Evolutionary conservation across 2,888 invertebrate genomes (phyloP).

Genomic region (Standfussiana lucernea): DNA sequence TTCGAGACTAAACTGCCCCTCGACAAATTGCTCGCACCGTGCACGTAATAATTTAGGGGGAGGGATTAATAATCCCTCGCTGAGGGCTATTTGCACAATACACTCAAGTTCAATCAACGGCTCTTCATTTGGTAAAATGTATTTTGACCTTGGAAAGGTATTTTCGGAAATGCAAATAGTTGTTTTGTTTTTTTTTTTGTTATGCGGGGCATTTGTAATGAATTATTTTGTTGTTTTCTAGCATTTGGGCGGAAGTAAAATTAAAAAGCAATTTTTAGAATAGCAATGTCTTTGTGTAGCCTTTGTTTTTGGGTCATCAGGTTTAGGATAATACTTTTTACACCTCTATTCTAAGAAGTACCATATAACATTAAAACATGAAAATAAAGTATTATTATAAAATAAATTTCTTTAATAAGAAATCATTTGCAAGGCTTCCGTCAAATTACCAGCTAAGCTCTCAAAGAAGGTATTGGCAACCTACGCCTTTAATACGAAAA

Average conservation of each 20-base stretch:
- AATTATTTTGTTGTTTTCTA: background rate
- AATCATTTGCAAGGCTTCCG: conserved; percentile 22
- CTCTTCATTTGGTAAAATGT: conserved; percentile 26
- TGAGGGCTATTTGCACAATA: conserved; percentile 15
- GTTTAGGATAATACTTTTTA: no score
- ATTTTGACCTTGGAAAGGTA: conserved; percentile 31
- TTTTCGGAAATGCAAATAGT: background rate
- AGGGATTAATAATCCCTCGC: conserved; percentile 20
- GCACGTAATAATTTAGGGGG: conserved; percentile 25
- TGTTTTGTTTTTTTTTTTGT: background rate
- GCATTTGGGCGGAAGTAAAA: background rate
- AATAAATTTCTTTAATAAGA: background rate
- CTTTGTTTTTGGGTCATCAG: background rate
- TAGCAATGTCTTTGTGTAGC: background rate
- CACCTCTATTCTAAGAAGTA: background rate
- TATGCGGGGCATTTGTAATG: background rate
- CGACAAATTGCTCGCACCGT: conserved; percentile 8
- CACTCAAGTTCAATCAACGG: conserved; percentile 18
- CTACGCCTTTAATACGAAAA: conserved; percentile 24
- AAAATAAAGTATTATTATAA: background rate
- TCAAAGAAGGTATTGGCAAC: conserved; percentile 35
- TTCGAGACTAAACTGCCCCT: conserved; percentile 23
- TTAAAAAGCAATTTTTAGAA: background rate
- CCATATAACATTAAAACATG: no score
- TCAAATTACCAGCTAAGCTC: conserved; percentile 32